Evolutionary conservation across 2,797 vertebrate genomes (phyloP).

Genomic region (Aselliscus stoliczkanus): DNA sequence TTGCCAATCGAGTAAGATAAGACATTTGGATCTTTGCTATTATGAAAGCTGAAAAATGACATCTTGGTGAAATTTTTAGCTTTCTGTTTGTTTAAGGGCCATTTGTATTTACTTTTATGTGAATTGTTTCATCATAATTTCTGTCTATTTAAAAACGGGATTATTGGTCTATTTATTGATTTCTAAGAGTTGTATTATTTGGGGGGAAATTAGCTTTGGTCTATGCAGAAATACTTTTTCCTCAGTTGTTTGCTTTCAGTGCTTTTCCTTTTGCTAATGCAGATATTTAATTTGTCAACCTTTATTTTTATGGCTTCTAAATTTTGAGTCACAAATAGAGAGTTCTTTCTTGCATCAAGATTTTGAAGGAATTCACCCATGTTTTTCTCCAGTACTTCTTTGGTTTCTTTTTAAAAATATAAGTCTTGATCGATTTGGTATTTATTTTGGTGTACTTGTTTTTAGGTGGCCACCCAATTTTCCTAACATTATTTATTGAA

Average conservation of each 20-base stretch:
- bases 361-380: not conserved
- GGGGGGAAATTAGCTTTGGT: not conserved
- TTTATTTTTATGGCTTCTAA: constrained; percentile 24
- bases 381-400: constrained; percentile 10
- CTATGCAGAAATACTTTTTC: not conserved
- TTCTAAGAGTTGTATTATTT: not conserved
- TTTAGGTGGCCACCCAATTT: not conserved
- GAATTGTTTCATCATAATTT: not conserved
- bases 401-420: not conserved
- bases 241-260: not conserved
- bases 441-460: not conserved
- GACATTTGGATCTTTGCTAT: not conserved
- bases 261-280: not conserved
- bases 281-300: not conserved
- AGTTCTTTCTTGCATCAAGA: not conserved
- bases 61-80: not conserved
- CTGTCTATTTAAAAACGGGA: not conserved
- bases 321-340: not conserved
- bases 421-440: not conserved
- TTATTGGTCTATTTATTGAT: not conserved
- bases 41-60: not conserved
- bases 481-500: not conserved
- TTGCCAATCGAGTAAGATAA: not conserved
- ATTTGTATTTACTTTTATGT: not conserved
- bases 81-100: not conserved